Percentiles rank a stretch among this genome's conserved stretches.
phyloP scores from a whole-genome alignment of 2,888 invertebrate species.

The Thecophora atra region DNA sequence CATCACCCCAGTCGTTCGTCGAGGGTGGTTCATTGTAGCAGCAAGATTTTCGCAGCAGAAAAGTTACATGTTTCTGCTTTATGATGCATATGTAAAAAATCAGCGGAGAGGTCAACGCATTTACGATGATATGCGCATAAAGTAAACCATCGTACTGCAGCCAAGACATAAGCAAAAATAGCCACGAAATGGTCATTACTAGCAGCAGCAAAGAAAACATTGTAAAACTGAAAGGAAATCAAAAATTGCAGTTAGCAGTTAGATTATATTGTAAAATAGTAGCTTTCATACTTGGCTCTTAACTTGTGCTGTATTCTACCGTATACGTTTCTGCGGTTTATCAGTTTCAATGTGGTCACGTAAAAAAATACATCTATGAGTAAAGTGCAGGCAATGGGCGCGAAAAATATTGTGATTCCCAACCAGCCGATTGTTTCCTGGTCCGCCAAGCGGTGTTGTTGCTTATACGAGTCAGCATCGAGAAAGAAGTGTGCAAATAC shows the following conservation, averaged over 20 bases:
- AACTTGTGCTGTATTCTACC: constrained; percentile 88
- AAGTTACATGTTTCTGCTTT: constrained; percentile 81
- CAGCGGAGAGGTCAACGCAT: constrained; percentile 78
- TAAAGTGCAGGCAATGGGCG: constrained; percentile 82
- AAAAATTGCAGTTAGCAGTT: background rate
- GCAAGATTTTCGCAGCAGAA: constrained; percentile 81
- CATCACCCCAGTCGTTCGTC: constrained; percentile 86
- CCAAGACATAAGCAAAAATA: constrained; percentile 81
- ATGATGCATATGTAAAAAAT: constrained; percentile 81
- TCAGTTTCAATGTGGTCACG: constrained; percentile 79
- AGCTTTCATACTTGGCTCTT: constrained; percentile 75
- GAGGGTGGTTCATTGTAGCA: constrained; percentile 79
- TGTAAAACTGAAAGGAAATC: constrained; percentile 83
- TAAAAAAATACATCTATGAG: constrained; percentile 83
- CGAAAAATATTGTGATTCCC: constrained; percentile 84
- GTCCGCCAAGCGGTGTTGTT: constrained; percentile 69
- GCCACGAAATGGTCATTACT: constrained; percentile 80
- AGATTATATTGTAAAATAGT: background rate
- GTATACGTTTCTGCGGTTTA: constrained; percentile 83
- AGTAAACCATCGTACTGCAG: constrained; percentile 76
- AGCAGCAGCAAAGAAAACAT: constrained; percentile 80
- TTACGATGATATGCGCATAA: constrained; percentile 80
- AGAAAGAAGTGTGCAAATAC: constrained; percentile 84
- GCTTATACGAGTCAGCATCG: constrained; percentile 69
- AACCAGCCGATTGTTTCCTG: constrained; percentile 84